A percentile compares a stretch with the other conserved stretches of the same genome.
These are phyloP conservation scores for Strigops habroptila DNA, from an alignment of 2,113 vertebrate species.

Conservation along the genomic window DNA sequence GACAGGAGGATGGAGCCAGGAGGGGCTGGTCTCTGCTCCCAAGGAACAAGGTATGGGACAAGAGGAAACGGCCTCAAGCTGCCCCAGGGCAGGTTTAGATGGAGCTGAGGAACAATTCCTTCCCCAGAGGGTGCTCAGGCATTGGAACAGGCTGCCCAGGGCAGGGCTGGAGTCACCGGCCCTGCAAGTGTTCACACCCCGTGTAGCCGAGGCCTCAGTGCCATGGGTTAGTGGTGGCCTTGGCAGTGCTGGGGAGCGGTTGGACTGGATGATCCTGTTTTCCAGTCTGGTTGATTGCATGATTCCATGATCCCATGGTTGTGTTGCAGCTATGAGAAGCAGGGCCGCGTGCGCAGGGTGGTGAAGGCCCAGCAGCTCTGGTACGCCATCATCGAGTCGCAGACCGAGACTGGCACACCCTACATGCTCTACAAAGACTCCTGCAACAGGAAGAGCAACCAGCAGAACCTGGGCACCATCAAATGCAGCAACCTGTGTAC, in stretches of 20 bases:
- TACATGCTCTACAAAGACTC: slow-evolving; percentile 98
- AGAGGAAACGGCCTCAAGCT: too few species aligned
- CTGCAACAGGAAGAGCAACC: slow-evolving; percentile 96
- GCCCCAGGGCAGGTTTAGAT: background rate
- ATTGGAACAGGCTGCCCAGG: background rate
- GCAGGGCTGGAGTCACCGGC: background rate
- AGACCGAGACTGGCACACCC: slow-evolving; percentile 94
- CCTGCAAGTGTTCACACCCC: background rate
- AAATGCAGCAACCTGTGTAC: slow-evolving; percentile 96
- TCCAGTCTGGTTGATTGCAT: background rate
- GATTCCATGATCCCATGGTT: background rate
- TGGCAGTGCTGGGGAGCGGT: background rate
- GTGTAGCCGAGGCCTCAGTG: background rate
- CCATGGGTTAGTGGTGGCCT: background rate
- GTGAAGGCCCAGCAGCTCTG: slow-evolving; percentile 96
- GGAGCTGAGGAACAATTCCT: background rate
- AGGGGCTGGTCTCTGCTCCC: background rate
- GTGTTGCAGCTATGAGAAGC: slow-evolving; percentile 83
- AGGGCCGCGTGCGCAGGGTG: slow-evolving; percentile 84
- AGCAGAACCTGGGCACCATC: slow-evolving; percentile 97
- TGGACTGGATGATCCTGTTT: background rate
- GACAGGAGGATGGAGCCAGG: background rate
- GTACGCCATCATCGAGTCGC: slow-evolving; percentile 95
- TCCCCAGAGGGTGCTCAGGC: background rate
- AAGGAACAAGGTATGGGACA: too few species aligned